Percentiles rank a stretch among this genome's conserved stretches.
Conservation (phyloP, 2,888 invertebrate genomes). For the Chloromyia formosa region DNA sequence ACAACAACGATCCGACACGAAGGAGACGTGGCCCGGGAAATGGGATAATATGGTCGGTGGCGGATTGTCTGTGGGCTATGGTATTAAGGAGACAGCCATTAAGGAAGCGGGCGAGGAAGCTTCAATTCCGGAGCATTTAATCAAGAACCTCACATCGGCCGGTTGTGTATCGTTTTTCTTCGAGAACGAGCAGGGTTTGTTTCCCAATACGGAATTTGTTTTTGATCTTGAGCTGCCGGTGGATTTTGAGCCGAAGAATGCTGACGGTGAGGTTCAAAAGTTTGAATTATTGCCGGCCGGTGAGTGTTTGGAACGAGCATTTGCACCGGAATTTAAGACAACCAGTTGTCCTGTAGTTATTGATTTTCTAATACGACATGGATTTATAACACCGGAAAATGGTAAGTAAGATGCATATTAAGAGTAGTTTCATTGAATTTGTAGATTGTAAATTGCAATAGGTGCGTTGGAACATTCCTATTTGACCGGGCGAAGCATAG, state of each 20-base stretch:
- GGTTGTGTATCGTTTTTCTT: constrained; percentile 74
- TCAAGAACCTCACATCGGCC: constrained; percentile 67
- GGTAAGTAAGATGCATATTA: too few relatives aligned
- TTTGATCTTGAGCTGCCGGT: constrained; percentile 91
- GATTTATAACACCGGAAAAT: constrained; percentile 87
- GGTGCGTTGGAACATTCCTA: too few relatives aligned
- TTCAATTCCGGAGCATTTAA: constrained; percentile 81
- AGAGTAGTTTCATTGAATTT: too few relatives aligned
- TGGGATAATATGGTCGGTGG: constrained; percentile 97
- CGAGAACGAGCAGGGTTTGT: constrained; percentile 91
- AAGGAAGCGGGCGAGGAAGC: constrained; percentile 97
- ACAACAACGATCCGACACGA: constrained; percentile 88
- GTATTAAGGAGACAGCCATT: constrained; percentile 86
- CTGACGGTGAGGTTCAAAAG: constrained; percentile 92
- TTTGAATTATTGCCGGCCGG: constrained; percentile 87
- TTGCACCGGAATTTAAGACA: constrained; percentile 88
- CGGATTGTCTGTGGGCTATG: constrained; percentile 88
- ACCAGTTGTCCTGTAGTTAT: constrained; percentile 91
- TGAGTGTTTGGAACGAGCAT: constrained; percentile 83
- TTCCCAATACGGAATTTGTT: constrained; percentile 94
- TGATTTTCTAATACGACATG: constrained; percentile 92
- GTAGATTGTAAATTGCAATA: too few relatives aligned
- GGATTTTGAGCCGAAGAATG: constrained; percentile 90
- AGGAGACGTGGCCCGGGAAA: constrained; percentile 94
- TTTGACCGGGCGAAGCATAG: too few relatives aligned